These are phyloP conservation scores for Panurus biarmicus DNA, from an alignment of 2,113 vertebrate species.

Conservation along the genomic window DNA sequence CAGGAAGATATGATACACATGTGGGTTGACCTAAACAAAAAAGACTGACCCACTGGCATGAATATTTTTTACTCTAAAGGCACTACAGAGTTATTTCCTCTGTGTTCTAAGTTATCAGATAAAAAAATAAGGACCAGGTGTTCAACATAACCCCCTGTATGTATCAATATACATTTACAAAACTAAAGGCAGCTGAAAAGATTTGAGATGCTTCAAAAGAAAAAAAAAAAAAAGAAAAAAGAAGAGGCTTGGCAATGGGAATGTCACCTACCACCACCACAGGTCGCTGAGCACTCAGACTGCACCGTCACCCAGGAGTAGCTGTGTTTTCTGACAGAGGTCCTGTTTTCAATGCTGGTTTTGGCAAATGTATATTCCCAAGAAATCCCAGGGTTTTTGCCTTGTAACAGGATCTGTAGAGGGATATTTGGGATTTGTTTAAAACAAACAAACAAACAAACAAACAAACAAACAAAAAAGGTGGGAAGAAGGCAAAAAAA, in stretches of 20 bases:
- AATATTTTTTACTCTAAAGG: not conserved
- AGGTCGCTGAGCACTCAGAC: slow-evolving; percentile 86
- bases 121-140: not conserved
- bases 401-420: slow-evolving; percentile 88
- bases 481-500: not conserved
- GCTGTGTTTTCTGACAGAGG: slow-evolving; percentile 68
- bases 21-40: not conserved
- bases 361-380: slow-evolving; percentile 92
- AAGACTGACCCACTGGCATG: not conserved
- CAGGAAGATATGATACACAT: not conserved
- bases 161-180: not conserved
- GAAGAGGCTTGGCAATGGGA: not conserved
- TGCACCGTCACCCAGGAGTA: slow-evolving; percentile 85
- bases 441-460: not conserved
- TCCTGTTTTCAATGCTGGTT: slow-evolving; percentile 53
- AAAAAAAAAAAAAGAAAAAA: not conserved
- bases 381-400: slow-evolving; percentile 88
- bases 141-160: not conserved
- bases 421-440: not conserved
- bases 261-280: slow-evolving; percentile 83
- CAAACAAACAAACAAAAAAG: not conserved
- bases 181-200: not conserved
- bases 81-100: not conserved
- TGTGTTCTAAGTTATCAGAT: not conserved
- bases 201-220: not conserved